Base-by-base conservation (phyloP, 2,888 invertebrate genomes). In the Hyposoter didymator region DNA sequence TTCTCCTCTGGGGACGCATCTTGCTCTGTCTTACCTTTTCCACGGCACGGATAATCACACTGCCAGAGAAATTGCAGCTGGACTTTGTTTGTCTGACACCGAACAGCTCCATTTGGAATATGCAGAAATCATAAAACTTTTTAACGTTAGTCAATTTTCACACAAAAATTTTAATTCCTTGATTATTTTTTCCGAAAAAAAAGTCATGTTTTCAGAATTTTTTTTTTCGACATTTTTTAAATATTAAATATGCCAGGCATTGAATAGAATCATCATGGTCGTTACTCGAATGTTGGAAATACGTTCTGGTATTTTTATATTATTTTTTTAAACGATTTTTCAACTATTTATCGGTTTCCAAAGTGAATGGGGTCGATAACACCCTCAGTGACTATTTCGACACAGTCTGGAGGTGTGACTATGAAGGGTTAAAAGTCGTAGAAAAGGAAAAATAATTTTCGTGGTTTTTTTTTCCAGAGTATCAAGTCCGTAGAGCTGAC, bases 401-500 rank as follows among this genome's bases (percentile, higher is more conserved):
- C 28, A 28, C 28, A 28, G 2, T 28, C 28, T 28, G 28, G 28
- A 28, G 28, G 28, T 28, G 28, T 28, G 28, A 28, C 28, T 28
- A 28, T 28, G 1, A 28, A 28, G 28, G 1, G 1, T 28, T 10
- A 7, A 10, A 28, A 28, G 2, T 59, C 1, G 28, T 28, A 14
- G 28, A 59, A 59, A 28, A 59, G 12, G n/a, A 22, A 59, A 5
- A 59, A 5, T 59, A 28, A 59, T 17, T 10, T 32, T 19, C 19
- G 12, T 3, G 5, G 8, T 59, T 17, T 47, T 87, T 47, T 87
- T 85, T 86, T 84, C 14, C 62, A 93, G 93, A 78, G 81, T 47
- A 75, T 94, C 19, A 92, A 94, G 80, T 95, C 95, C 64, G 95
- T 96, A 1, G 95, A 96, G 22, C 91, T 97, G 7, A 95, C 95